Evolutionary conservation across 2,113 vertebrate species (phyloP).

Genomic region (Hyla sarda): DNA sequence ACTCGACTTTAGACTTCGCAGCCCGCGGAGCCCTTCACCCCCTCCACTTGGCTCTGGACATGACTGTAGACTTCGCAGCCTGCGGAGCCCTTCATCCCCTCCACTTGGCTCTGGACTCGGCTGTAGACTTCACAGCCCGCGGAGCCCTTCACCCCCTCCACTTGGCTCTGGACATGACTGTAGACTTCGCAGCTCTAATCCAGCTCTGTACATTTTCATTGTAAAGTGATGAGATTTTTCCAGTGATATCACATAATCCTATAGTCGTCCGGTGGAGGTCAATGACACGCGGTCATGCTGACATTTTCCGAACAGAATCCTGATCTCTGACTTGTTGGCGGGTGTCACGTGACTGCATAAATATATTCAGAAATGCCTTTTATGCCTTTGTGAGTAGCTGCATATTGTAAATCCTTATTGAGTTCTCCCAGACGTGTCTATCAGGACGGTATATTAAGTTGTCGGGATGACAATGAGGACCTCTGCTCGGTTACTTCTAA

Average conservation of each 20-base stretch:
- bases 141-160: too few relatives aligned
- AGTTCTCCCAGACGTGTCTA: background rate
- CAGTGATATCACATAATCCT: background rate
- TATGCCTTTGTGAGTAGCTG: background rate
- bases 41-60: too few relatives aligned
- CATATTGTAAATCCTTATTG: background rate
- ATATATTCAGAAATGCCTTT: background rate
- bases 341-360: background rate
- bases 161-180: too few relatives aligned
- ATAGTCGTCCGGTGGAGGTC: background rate
- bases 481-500: background rate
- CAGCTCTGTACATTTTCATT: background rate
- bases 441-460: conserved; percentile 1
- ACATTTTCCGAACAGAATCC: background rate
- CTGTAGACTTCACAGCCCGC: too few relatives aligned
- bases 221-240: background rate
- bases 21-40: too few relatives aligned
- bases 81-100: too few relatives aligned
- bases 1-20: too few relatives aligned
- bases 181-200: background rate
- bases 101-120: too few relatives aligned
- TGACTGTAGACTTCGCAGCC: too few relatives aligned
- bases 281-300: background rate
- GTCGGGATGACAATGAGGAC: background rate
- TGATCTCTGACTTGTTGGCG: background rate